Percentiles rank a stretch among this genome's conserved stretches.
These are phyloP conservation scores for Manis crassicaudata DNA, from an alignment of 2,797 vertebrate genomes.

Conservation along the genomic window DNA sequence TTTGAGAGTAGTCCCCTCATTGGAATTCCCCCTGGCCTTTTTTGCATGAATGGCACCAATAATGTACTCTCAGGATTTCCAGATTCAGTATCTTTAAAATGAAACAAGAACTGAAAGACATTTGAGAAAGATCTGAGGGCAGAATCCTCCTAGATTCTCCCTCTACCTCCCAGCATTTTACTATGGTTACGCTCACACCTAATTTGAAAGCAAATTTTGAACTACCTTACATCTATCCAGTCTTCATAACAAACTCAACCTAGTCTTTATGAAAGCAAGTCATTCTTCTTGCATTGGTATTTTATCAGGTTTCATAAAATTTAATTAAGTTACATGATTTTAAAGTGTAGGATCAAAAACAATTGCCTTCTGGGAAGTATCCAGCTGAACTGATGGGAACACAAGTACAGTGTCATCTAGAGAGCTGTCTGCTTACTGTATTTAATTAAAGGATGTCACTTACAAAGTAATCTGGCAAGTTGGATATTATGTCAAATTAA, in stretches of 20 bases:
- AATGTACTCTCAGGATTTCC: conserved; percentile 30
- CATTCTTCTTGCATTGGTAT: background rate
- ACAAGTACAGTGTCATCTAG: background rate
- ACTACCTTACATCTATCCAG: background rate
- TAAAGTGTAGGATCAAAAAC: background rate
- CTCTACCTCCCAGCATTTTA: background rate
- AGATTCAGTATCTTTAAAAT: conserved; percentile 43
- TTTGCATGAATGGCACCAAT: background rate
- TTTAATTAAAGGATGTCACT: background rate
- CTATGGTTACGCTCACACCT: background rate
- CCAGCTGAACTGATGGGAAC: background rate
- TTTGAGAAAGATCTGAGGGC: background rate
- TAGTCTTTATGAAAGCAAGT: background rate
- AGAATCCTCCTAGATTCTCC: background rate
- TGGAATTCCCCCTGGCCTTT: conserved; percentile 5
- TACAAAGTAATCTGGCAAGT: conserved; percentile 9
- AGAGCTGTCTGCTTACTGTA: conserved; percentile 13
- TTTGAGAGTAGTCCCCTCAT: background rate
- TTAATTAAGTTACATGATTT: conserved; percentile 29
- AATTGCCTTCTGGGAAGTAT: background rate
- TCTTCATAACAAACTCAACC: background rate
- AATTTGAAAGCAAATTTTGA: conserved; percentile 30
- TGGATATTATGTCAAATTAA: background rate
- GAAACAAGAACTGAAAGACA: conserved; percentile 53
- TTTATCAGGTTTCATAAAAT: conserved; percentile 6